A percentile compares a stretch with the other conserved stretches of the same genome.
These are phyloP conservation scores for Eutolmus rufibarbis DNA, from an alignment of 2,888 invertebrate genomes.

Conservation along the genomic window DNA sequence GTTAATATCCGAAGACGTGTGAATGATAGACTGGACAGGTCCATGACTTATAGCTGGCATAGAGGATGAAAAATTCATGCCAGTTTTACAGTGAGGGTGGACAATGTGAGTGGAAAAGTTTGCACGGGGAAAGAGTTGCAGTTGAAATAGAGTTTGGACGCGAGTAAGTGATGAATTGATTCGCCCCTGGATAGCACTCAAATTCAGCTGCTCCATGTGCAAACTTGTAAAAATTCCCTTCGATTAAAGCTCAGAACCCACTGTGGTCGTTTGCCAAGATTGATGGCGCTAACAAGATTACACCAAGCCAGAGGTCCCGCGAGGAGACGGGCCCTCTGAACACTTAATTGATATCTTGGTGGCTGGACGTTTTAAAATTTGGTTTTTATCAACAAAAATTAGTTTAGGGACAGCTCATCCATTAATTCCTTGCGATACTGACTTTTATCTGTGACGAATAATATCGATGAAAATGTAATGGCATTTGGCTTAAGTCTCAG, in stretches of 20 bases:
- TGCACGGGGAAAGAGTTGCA: neutral
- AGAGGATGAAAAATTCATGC: neutral
- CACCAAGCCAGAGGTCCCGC: neutral
- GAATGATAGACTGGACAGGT: slow-evolving; percentile 25
- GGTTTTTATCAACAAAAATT: neutral
- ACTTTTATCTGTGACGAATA: neutral
- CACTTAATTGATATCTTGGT: neutral
- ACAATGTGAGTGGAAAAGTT: neutral
- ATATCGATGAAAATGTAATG: neutral
- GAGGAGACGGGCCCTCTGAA: neutral
- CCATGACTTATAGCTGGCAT: slow-evolving; percentile 7
- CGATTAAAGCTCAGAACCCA: slow-evolving; percentile 11
- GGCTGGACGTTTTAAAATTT: neutral
- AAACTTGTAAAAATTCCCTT: neutral
- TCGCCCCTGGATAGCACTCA: neutral
- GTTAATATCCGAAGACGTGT: slow-evolving; percentile 21
- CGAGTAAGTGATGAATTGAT: neutral
- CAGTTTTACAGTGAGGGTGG: slow-evolving; percentile 7
- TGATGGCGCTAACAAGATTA: slow-evolving; percentile 14
- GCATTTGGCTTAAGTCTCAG: neutral
- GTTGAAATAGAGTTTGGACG: neutral
- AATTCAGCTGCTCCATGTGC: neutral
- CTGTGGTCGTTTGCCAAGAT: neutral
- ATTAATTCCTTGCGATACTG: neutral
- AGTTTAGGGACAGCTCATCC: neutral